Evolutionary conservation across 2,888 invertebrate genomes (phyloP).

Genomic region (Gastracanthus pulcherrimus): DNA sequence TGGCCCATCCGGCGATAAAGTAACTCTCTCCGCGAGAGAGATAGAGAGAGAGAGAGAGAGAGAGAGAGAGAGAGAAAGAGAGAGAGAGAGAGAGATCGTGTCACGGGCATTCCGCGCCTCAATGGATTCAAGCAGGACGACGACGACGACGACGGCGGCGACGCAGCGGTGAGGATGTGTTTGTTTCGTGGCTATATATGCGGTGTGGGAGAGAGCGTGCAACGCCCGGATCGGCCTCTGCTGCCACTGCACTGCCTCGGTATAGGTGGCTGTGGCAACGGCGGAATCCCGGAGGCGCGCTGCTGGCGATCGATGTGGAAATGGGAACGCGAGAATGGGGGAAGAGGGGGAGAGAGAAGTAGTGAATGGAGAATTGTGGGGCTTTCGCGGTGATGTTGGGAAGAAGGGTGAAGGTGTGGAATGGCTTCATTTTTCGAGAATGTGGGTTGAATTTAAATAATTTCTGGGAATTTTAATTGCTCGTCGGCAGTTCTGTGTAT

Average conservation of each 20-base stretch:
- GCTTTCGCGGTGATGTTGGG: too few relatives aligned
- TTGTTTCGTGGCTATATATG: neutral
- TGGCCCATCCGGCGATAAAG: constrained; percentile 24
- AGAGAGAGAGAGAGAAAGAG: too few relatives aligned
- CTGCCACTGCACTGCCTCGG: neutral
- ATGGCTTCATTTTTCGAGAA: neutral
- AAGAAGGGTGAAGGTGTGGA: neutral
- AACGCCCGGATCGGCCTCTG: neutral
- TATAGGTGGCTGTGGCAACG: neutral
- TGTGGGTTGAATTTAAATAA: too few relatives aligned
- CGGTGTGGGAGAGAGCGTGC: neutral
- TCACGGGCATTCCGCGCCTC: constrained; percentile 14
- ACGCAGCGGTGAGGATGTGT: constrained; percentile 11
- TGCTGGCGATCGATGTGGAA: neutral
- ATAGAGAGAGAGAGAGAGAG: too few relatives aligned
- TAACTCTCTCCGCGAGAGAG: too few relatives aligned
- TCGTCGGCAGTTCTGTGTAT: too few relatives aligned
- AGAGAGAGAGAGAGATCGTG: constrained; percentile 34
- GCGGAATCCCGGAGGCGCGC: neutral
- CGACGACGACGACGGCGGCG: too few relatives aligned
- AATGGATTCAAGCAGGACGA: too few relatives aligned
- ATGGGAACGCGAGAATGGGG: neutral
- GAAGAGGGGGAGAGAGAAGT: too few relatives aligned
- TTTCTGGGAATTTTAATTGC: too few relatives aligned
- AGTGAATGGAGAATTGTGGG: too few relatives aligned